These are phyloP conservation scores for Arctocebus calabarensis DNA, from an alignment of 2,797 vertebrate genomes.

Conservation along the genomic window DNA sequence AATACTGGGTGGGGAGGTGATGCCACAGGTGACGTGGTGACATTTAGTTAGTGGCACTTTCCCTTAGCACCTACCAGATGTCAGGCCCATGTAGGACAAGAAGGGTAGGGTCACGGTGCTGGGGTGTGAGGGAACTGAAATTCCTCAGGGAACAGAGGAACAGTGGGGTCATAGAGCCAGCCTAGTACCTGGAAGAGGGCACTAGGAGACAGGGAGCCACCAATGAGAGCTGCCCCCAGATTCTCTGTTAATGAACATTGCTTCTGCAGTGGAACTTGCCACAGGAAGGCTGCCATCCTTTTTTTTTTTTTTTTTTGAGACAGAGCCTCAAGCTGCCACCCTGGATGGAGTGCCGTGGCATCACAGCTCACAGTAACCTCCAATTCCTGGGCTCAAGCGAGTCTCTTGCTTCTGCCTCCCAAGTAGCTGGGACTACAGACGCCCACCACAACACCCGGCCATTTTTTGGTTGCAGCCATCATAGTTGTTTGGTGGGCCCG, in stretches of 20 bases:
- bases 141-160: neutral
- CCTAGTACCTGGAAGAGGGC: neutral
- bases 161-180: neutral
- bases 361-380: too few species aligned
- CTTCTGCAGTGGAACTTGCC: neutral
- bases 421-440: too few species aligned
- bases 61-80: neutral
- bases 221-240: neutral
- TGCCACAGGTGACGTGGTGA: rapidly evolving
- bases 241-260: neutral
- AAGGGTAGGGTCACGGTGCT: neutral
- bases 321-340: too few species aligned
- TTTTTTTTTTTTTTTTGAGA: too few species aligned
- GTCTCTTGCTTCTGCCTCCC: too few species aligned
- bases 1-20: neutral
- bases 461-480: too few species aligned
- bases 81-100: neutral
- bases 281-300: neutral
- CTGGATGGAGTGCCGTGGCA: too few species aligned
- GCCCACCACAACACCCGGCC: too few species aligned
- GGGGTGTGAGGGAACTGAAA: neutral
- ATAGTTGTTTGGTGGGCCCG: too few species aligned
- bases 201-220: neutral
- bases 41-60: neutral
- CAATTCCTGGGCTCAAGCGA: too few species aligned